These are phyloP conservation scores for Heteromormyrus szaboi DNA, from an alignment of 2,797 vertebrate species.

Conservation along the genomic window DNA sequence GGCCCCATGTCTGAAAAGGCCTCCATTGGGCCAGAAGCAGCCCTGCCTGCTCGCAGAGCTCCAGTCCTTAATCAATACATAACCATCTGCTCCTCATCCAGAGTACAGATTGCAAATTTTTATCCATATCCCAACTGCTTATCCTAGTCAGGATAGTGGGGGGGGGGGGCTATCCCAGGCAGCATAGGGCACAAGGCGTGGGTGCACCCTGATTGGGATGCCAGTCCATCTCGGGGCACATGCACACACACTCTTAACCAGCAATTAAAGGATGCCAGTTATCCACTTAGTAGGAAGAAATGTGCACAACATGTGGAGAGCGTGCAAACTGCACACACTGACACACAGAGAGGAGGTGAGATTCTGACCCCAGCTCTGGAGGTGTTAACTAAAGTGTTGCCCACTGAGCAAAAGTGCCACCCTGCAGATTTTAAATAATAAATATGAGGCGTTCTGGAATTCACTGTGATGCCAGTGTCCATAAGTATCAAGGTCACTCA, in stretches of 20 bases:
- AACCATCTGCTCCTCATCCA: conserved; percentile 11
- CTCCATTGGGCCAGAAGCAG: conserved; percentile 16
- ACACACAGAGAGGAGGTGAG: neutral
- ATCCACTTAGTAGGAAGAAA: neutral
- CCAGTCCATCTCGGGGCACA: neutral
- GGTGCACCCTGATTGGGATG: neutral
- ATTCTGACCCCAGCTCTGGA: neutral
- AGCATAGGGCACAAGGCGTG: neutral
- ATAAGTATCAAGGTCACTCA: neutral
- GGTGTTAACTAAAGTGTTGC: neutral
- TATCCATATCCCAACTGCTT: neutral
- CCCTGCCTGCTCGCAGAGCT: conserved; percentile 16
- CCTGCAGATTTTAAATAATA: neutral
- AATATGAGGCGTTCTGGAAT: neutral
- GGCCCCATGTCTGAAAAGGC: conserved; percentile 18
- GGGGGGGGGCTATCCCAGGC: neutral
- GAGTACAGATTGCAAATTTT: neutral
- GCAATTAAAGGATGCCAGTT: neutral
- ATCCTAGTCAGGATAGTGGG: neutral
- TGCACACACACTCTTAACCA: neutral
- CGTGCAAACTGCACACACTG: neutral
- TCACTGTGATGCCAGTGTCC: neutral
- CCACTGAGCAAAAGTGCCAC: neutral
- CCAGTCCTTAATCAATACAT: conserved; percentile 50
- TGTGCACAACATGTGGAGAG: neutral